A percentile compares a stretch with the other conserved stretches of the same genome.
phyloP scores from a whole-genome alignment of 2,113 vertebrate genomes.

The Stomatorhinus ivindoensis region DNA sequence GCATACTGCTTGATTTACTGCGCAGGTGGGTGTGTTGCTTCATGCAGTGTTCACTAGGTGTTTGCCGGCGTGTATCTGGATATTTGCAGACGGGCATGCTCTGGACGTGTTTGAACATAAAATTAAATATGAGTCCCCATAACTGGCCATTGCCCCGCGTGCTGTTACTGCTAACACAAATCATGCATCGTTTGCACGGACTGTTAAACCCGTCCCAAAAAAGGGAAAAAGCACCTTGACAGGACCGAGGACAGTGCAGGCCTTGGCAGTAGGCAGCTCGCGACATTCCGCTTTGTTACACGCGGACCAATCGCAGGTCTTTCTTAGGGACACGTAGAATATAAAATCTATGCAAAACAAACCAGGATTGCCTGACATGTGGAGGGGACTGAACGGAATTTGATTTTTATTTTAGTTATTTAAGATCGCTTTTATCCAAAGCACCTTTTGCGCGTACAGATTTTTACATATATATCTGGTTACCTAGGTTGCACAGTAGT shows the following conservation, averaged over 20 bases:
- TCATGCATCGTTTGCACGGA: conserved; percentile 1
- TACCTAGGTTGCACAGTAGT: not conserved
- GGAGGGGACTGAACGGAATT: not conserved
- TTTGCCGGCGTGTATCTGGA: conserved; percentile 13
- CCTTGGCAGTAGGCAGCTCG: not conserved
- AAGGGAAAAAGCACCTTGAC: conserved; percentile 15
- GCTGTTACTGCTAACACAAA: conserved; percentile 9
- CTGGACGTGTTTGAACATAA: conserved; percentile 1
- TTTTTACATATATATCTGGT: not conserved
- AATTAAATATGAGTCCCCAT: conserved; percentile 6
- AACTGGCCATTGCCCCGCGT: conserved; percentile 3
- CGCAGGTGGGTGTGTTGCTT: not conserved
- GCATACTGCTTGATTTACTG: not conserved
- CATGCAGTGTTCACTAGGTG: not conserved
- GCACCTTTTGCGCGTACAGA: not conserved
- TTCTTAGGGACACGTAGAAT: not conserved
- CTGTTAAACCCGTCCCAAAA: conserved; percentile 14
- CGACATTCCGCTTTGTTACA: not conserved
- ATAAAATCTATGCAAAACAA: not conserved
- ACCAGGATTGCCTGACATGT: not conserved
- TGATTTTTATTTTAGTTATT: not conserved
- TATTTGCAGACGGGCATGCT: conserved; percentile 8
- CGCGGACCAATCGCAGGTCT: not conserved
- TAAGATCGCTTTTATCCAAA: not conserved
- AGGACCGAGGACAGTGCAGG: not conserved